phyloP scores from a whole-genome alignment of 2,888 invertebrate species.

The Phragmatobia fuliginosa region DNA sequence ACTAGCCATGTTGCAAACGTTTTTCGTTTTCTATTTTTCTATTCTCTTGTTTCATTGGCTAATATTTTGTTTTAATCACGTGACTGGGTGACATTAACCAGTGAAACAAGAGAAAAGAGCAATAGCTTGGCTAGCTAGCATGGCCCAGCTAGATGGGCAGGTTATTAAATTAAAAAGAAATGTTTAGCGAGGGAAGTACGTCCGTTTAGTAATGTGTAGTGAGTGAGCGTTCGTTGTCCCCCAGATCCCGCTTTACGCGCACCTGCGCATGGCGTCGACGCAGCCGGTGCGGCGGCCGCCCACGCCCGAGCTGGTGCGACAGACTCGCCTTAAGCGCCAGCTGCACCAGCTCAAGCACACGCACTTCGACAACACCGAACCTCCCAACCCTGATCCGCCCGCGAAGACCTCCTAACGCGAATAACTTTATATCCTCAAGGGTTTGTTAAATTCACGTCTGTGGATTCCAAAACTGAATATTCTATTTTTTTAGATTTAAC shows the following conservation, averaged over 20 bases:
- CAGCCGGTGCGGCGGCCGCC: slow-evolving; percentile 85
- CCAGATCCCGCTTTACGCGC: slow-evolving; percentile 90
- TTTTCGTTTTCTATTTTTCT: too few relatives aligned
- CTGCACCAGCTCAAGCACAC: slow-evolving; percentile 22
- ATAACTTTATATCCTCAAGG: neutral
- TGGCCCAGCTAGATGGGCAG: too few relatives aligned
- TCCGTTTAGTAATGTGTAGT: too few relatives aligned
- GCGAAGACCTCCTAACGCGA: neutral
- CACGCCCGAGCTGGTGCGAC: slow-evolving; percentile 84
- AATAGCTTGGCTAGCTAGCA: too few relatives aligned
- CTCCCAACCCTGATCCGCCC: neutral
- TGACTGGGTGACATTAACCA: too few relatives aligned
- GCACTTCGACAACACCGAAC: slow-evolving; percentile 29
- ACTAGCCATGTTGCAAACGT: too few relatives aligned
- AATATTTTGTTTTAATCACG: too few relatives aligned
- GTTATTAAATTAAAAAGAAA: too few relatives aligned
- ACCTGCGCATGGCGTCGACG: slow-evolving; percentile 88
- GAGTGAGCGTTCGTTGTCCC: too few relatives aligned
- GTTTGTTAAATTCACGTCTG: neutral
- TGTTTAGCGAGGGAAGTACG: neutral
- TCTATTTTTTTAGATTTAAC: slow-evolving; percentile 14
- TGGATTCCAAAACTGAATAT: neutral
- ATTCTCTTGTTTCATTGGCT: too few relatives aligned
- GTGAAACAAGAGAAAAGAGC: too few relatives aligned
- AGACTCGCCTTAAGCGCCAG: slow-evolving; percentile 67